Evolutionary conservation across 2,797 vertebrate species (phyloP).

Genomic region (Falco concolor): DNA sequence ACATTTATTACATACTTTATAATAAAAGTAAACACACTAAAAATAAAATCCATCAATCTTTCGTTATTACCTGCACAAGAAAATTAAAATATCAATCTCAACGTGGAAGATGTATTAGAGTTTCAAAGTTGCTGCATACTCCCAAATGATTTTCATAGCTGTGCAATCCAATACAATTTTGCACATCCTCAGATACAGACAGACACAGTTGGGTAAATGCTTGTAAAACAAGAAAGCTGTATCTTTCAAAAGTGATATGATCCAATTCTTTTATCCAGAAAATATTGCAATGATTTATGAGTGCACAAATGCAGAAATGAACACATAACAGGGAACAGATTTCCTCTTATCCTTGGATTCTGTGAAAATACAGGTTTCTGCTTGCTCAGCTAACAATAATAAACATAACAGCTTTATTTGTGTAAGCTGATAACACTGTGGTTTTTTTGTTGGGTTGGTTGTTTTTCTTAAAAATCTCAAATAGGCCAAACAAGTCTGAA

Average conservation of each 20-base stretch:
- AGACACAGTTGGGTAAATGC: background rate
- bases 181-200: background rate
- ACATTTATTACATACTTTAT: slow-evolving; percentile 60
- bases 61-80: slow-evolving; percentile 64
- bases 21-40: slow-evolving; percentile 62
- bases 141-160: slow-evolving; percentile 32
- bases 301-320: background rate
- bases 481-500: background rate
- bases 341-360: background rate
- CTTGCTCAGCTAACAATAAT: background rate
- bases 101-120: slow-evolving; percentile 24
- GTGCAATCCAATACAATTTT: slow-evolving; percentile 13
- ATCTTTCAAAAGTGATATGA: background rate
- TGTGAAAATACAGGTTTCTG: background rate
- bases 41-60: slow-evolving; percentile 69
- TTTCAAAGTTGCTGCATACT: slow-evolving; percentile 4
- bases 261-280: background rate
- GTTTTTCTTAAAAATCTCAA: background rate
- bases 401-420: background rate
- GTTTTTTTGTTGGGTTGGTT: background rate
- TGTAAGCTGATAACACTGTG: background rate
- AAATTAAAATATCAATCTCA: slow-evolving; percentile 73
- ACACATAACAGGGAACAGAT: background rate
- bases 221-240: slow-evolving; percentile 30
- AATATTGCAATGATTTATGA: background rate